These are phyloP conservation scores for Bicyclus anynana DNA, from an alignment of 1,140 invertebrate species.

Conservation along the genomic window DNA sequence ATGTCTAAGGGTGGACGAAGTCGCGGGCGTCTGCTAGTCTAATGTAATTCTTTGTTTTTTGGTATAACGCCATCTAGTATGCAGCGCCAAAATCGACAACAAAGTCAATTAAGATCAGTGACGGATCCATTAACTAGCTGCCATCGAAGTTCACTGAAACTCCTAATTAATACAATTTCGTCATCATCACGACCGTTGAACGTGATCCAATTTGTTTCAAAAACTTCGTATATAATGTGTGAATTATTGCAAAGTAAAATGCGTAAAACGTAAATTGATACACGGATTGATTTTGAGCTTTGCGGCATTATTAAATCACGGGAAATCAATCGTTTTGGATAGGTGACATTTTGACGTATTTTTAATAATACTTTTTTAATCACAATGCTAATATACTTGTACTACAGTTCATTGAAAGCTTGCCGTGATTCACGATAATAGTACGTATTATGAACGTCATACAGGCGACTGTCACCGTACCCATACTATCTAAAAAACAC, in stretches of 20 bases:
- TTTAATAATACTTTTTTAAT: too few relatives aligned
- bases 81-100: neutral
- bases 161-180: neutral
- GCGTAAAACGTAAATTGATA: neutral
- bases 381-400: too few relatives aligned
- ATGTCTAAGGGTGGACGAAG: too few relatives aligned
- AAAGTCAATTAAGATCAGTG: constrained; percentile 67
- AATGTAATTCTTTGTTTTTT: neutral
- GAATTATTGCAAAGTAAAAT: neutral
- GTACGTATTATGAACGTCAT: too few relatives aligned
- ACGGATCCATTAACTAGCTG: constrained; percentile 53
- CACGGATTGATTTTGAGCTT: neutral
- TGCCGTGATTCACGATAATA: too few relatives aligned
- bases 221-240: neutral
- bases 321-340: neutral
- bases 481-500: too few relatives aligned
- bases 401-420: too few relatives aligned
- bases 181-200: neutral
- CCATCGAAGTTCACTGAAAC: constrained; percentile 34
- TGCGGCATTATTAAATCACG: neutral
- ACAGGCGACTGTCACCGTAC: too few relatives aligned
- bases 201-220: neutral
- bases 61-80: neutral
- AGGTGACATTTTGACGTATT: neutral
- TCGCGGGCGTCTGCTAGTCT: too few relatives aligned